phyloP scores from a whole-genome alignment of 2,888 invertebrate genomes.

The Cenopis cana region DNA sequence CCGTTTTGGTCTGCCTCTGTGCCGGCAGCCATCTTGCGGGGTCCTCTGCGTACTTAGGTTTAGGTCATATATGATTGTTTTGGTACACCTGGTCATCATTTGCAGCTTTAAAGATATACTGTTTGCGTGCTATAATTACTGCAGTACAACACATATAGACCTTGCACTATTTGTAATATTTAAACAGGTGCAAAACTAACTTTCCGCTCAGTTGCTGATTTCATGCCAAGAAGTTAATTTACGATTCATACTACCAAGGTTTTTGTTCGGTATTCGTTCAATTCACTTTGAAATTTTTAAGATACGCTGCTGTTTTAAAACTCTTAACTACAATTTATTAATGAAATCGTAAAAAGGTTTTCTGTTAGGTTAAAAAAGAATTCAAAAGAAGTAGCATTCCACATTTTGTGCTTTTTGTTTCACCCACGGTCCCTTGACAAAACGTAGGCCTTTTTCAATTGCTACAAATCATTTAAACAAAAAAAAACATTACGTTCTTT shows the following conservation, averaged over 20 bases:
- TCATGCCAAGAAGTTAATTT: slow-evolving; percentile 40
- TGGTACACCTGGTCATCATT: too few species aligned
- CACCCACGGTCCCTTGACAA: neutral
- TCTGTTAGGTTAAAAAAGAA: too few species aligned
- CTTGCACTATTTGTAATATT: neutral
- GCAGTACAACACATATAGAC: neutral
- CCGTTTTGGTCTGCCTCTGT: too few species aligned
- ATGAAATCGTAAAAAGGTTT: too few species aligned
- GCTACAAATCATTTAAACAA: too few species aligned
- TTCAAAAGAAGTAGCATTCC: neutral
- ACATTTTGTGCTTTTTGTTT: neutral
- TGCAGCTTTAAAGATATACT: too few species aligned
- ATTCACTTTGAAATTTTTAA: neutral
- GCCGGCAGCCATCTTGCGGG: too few species aligned
- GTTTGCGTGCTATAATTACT: slow-evolving; percentile 18
- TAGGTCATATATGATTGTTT: too few species aligned
- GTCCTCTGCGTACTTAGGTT: too few species aligned
- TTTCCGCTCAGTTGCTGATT: slow-evolving; percentile 12
- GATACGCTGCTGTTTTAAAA: too few species aligned
- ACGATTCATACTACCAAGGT: slow-evolving; percentile 31
- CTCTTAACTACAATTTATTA: too few species aligned
- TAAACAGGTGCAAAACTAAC: slow-evolving; percentile 17
- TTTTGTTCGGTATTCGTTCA: slow-evolving; percentile 10
- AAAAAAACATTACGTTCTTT: neutral
- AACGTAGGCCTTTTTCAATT: neutral